Percentiles rank a stretch among this genome's conserved stretches.
phyloP scores from a whole-genome alignment of 1,140 invertebrate species.

The Laodelphax striatellus region DNA sequence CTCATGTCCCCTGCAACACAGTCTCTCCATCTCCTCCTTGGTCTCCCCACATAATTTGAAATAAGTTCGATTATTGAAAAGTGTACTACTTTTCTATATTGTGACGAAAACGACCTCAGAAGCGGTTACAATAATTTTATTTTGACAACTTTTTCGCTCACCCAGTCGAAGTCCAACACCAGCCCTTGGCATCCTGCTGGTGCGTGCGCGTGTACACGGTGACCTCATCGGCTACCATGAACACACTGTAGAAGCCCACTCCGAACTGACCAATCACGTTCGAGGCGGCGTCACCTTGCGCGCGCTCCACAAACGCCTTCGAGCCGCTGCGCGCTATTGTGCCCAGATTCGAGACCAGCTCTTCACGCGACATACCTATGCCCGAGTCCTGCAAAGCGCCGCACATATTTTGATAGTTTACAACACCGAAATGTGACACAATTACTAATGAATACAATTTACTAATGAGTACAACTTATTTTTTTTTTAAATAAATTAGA shows the following conservation, averaged over 20 bases:
- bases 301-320: slow-evolving; percentile 36
- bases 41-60: no score
- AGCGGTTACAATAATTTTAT: not conserved
- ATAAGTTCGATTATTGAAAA: no score
- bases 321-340: slow-evolving; percentile 93
- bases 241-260: slow-evolving; percentile 94
- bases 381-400: slow-evolving; percentile 60
- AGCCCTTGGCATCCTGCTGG: slow-evolving; percentile 48
- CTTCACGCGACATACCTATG: slow-evolving; percentile 88
- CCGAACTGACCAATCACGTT: slow-evolving; percentile 97
- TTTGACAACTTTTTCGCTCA: slow-evolving; percentile 32
- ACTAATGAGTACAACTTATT: no score
- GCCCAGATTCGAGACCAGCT: slow-evolving; percentile 81
- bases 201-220: slow-evolving; percentile 74
- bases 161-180: slow-evolving; percentile 85
- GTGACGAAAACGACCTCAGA: no score
- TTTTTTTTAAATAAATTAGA: no score
- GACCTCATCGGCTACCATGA: slow-evolving; percentile 92
- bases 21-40: no score
- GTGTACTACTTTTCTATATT: no score
- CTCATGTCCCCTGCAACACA: no score
- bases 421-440: not conserved
- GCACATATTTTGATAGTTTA: not conserved
- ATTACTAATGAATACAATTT: no score
- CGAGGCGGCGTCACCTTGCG: slow-evolving; percentile 40